Base-by-base conservation (phyloP, 2,113 vertebrate species). In the Gobiocypris rarus region DNA sequence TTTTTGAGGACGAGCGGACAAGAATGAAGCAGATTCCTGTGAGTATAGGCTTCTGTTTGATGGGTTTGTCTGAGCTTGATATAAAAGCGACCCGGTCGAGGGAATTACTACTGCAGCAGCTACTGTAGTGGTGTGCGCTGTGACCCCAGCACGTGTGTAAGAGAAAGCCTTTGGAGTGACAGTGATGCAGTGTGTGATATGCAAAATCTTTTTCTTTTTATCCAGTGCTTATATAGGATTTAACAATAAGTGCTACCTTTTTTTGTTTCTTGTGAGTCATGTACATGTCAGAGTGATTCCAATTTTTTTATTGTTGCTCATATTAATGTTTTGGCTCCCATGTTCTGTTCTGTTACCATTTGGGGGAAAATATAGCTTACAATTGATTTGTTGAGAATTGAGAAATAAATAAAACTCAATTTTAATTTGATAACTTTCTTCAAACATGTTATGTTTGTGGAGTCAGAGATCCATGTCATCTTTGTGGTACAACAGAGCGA, bases 21-120 rank as follows among this genome's bases (percentile, higher is more conserved):
- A 86, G 75, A 86, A 89, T 87, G 83, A 85, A 87, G 81, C 81
- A 58, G 78, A 86, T 65, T 76, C 86, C 81, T 87, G 91, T 93
- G 89, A 92, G 92, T 94, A 89, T 13, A 54, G 61, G 56, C 45
- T 54, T 71, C 0, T 87, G 9, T 81, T 58, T 76, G 70, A 22
- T 43, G 43, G 83, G 34, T 77, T 52, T 71, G 82, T 70, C 61
- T 81, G 73, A 82, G 81, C 24, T 81, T 50, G 61, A 67, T 74
- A 63, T 50, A 76, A 81, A 61, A 10, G 43, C 52, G 9, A 59
- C 17, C 22, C 50, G 9, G 70, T 43, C 19, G 59, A 43, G 69
- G 75, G 74, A 77, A 75, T 61, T 78, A 84, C 61, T 69, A 38
- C 54, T 77, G 34, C 22, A 61, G 45, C 26, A 61, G 45, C 26